phyloP scores from a whole-genome alignment of 1,140 invertebrate genomes.

The Drosophila bocqueti region DNA sequence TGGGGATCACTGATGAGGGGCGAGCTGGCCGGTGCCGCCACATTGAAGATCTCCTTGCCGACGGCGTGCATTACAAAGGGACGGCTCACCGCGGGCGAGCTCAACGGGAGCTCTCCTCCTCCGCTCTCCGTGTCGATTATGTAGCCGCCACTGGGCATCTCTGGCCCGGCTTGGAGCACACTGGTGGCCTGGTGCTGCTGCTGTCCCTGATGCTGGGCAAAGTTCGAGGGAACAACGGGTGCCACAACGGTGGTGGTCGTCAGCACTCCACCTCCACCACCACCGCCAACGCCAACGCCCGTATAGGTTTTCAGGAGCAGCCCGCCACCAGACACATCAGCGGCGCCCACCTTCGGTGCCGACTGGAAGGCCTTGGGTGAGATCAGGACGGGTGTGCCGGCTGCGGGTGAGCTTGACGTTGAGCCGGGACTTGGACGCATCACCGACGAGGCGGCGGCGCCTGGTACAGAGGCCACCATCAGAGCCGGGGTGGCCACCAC shows the following conservation, averaged over 20 bases:
- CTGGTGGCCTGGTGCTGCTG: constrained; percentile 3
- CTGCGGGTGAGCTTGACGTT: constrained; percentile 6
- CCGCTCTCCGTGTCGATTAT: not conserved
- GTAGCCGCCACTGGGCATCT: constrained; percentile 19
- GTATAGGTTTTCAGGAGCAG: constrained; percentile 50
- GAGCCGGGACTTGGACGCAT: constrained; percentile 53
- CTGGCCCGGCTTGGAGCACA: not conserved
- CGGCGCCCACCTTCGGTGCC: not conserved
- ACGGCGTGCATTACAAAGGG: constrained; percentile 52
- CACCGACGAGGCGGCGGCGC: constrained; percentile 16
- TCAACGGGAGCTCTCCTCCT: not conserved
- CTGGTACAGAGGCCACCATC: constrained; percentile 28
- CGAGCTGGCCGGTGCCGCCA: constrained; percentile 53
- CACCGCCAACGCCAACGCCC: not conserved
- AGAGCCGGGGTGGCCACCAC: constrained; percentile 60
- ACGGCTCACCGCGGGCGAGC: constrained; percentile 16
- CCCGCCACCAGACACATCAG: not conserved
- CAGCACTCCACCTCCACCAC: not conserved
- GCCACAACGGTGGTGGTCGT: not conserved
- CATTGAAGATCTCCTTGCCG: constrained; percentile 36
- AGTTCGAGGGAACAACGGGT: constrained; percentile 1
- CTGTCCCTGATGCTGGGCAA: constrained; percentile 1
- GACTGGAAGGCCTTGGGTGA: constrained; percentile 35
- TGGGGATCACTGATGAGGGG: constrained; percentile 79
- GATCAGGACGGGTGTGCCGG: constrained; percentile 17